Evolutionary conservation across 2,797 vertebrate genomes (phyloP), one percentile per base, ranked within the genome.

Genomic region (Poeciliopsis turneri): DNA sequence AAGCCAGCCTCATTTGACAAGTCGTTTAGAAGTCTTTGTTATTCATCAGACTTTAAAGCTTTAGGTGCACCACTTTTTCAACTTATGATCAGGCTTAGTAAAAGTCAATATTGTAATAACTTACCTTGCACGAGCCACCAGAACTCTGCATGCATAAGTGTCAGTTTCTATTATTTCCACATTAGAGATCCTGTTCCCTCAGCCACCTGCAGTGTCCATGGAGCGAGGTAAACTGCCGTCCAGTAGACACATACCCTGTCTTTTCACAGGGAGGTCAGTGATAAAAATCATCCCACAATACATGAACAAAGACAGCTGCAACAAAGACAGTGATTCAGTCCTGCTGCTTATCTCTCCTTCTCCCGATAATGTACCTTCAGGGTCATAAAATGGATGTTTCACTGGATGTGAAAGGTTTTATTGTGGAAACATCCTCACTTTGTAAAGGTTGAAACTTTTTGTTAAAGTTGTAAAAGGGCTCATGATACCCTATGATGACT

Each of bases 211-310:
- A 88, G 84, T 64, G 86, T 76, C 76, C 84, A 82, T 78, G 9
- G 78, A 87, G 78, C 82, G 78, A 84, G 80, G 85, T 78, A 88
- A 86, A 93, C 89, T 93, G 93, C 72, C 61, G 46, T 86, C 78
- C 79, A 80, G 82, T 80, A 82, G 87, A 92, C 91, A 90, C 91
- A 92, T 90, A 92, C 82, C 86, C 91, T 87, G 87, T 91, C 92
- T 94, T 92, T 94, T 92, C 82, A 94, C 45, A 61, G 86, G 78
- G 78, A 90, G 89, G 82, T 75, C 69, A 4, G 81, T 83, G 94
- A 94, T 94, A 92, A 91, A 94, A 92, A 93, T 95, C 90, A 90
- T 84, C 87, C 89, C 87, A 87, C 86, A 88, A 93, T 78, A 89
- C 85, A 81, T 79, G 83, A 84, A 89, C 79, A 93, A 94, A 93